Evolutionary conservation across 2,888 invertebrate genomes (phyloP).

Genomic region (Lasioglossum calceatum): DNA sequence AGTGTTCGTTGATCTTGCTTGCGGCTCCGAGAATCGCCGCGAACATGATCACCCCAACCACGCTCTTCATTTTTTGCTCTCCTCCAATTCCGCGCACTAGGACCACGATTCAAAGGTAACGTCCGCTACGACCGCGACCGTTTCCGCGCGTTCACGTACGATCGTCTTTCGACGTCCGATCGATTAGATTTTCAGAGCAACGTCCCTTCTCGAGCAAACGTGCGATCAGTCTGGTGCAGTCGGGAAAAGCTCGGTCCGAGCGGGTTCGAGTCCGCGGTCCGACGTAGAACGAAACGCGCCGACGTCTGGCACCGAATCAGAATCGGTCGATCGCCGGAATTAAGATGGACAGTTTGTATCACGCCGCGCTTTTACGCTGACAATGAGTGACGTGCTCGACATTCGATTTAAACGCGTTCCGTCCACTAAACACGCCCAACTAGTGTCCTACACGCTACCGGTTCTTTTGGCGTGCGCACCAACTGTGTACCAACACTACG

Average conservation of each 20-base stretch:
- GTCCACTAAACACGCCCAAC: not conserved
- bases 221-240: not conserved
- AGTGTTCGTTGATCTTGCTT: slow-evolving; percentile 66
- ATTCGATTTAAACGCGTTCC: slow-evolving; percentile 12
- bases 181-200: not conserved
- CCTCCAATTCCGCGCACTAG: not conserved
- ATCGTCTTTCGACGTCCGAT: not conserved
- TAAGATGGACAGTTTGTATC: slow-evolving; percentile 78
- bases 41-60: not conserved
- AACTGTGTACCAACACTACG: not conserved
- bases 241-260: not conserved
- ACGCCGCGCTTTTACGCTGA: slow-evolving; percentile 70
- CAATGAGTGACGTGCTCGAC: slow-evolving; percentile 72
- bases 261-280: not conserved
- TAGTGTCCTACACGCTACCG: not conserved
- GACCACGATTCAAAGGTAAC: not conserved
- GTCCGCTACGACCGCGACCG: not conserved
- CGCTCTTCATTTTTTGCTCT: not conserved
- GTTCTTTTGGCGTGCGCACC: not conserved
- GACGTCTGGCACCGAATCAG: slow-evolving; percentile 18
- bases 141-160: not conserved
- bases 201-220: not conserved
- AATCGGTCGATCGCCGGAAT: slow-evolving; percentile 54
- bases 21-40: slow-evolving; percentile 27
- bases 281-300: not conserved